phyloP scores from a whole-genome alignment of 1,140 invertebrate species.

The Zaprionus nigranus region DNA sequence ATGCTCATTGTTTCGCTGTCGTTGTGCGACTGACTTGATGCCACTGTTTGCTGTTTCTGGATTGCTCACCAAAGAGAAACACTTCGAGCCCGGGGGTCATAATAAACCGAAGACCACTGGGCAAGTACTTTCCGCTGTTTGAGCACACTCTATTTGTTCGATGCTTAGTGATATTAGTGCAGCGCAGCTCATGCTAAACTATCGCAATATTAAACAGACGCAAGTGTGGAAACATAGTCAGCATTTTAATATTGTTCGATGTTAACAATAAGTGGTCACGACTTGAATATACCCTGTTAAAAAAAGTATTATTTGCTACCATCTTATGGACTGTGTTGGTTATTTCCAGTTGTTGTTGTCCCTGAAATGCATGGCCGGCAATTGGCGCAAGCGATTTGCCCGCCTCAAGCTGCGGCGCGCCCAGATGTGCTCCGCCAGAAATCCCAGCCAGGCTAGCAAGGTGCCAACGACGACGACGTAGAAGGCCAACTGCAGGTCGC shows the following conservation, averaged over 20 bases:
- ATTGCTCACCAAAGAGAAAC: too few relatives aligned
- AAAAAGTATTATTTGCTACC: not conserved
- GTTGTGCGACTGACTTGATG: too few relatives aligned
- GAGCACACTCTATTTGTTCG: too few relatives aligned
- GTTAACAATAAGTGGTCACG: not conserved
- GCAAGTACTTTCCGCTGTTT: too few relatives aligned
- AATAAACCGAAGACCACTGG: too few relatives aligned
- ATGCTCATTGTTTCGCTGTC: too few relatives aligned
- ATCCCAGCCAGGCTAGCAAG: constrained; percentile 44
- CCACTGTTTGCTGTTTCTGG: too few relatives aligned
- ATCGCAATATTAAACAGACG: too few relatives aligned
- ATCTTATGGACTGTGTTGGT: not conserved
- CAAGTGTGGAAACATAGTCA: too few relatives aligned
- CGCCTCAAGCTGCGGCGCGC: not conserved
- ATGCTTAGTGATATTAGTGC: too few relatives aligned
- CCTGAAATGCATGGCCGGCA: not conserved
- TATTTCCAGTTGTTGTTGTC: not conserved
- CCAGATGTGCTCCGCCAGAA: constrained; percentile 53
- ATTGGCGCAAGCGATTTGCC: not conserved
- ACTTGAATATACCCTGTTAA: not conserved
- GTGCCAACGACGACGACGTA: constrained; percentile 72
- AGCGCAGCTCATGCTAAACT: too few relatives aligned
- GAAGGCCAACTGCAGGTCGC: constrained; percentile 75
- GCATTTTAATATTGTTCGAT: not conserved
- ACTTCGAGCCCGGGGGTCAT: too few relatives aligned